Conservation (phyloP, 2,797 vertebrate species). For the Girardinus metallicus region DNA sequence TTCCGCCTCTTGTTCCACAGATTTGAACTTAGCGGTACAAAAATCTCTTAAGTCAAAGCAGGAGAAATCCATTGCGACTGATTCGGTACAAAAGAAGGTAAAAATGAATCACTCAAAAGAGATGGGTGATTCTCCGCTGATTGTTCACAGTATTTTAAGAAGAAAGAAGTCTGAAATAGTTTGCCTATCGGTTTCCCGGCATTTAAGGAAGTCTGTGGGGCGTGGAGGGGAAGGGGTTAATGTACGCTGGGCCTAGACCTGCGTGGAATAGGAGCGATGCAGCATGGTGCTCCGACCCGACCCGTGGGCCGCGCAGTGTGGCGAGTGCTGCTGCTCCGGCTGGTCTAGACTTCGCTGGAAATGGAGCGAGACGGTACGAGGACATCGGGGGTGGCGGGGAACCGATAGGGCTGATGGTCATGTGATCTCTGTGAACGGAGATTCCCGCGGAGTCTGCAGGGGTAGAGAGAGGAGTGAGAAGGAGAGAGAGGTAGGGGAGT, state of each 20-base stretch:
- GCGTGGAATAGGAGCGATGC: slow-evolving; percentile 79
- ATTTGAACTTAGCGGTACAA: slow-evolving; percentile 5
- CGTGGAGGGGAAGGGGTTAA: too few relatives aligned
- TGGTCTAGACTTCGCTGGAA: slow-evolving; percentile 85
- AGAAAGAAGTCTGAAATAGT: slow-evolving; percentile 54
- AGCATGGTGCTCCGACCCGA: slow-evolving; percentile 59
- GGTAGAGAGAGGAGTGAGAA: slow-evolving; percentile 72
- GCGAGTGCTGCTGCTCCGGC: slow-evolving; percentile 68
- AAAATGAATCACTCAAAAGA: slow-evolving; percentile 15
- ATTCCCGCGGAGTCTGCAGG: slow-evolving; percentile 83
- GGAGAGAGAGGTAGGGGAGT: slow-evolving; percentile 36
- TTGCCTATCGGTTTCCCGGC: slow-evolving; percentile 80
- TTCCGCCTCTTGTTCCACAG: slow-evolving; percentile 11
- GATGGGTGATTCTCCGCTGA: slow-evolving; percentile 50
- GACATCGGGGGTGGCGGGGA: slow-evolving; percentile 86
- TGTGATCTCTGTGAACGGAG: slow-evolving; percentile 86
- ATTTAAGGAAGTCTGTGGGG: slow-evolving; percentile 41
- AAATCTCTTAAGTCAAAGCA: slow-evolving; percentile 11
- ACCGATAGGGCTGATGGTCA: slow-evolving; percentile 88
- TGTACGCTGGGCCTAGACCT: slow-evolving; percentile 68
- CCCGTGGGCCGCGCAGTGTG: slow-evolving; percentile 67
- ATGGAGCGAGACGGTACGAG: slow-evolving; percentile 85
- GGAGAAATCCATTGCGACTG: slow-evolving; percentile 23
- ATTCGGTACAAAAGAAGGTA: slow-evolving; percentile 46
- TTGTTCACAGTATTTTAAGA: slow-evolving; percentile 50